A percentile compares a stretch with the other conserved stretches of the same genome.
Conservation (phyloP, 1,140 invertebrate species). For the Branchinecta lynchi region DNA sequence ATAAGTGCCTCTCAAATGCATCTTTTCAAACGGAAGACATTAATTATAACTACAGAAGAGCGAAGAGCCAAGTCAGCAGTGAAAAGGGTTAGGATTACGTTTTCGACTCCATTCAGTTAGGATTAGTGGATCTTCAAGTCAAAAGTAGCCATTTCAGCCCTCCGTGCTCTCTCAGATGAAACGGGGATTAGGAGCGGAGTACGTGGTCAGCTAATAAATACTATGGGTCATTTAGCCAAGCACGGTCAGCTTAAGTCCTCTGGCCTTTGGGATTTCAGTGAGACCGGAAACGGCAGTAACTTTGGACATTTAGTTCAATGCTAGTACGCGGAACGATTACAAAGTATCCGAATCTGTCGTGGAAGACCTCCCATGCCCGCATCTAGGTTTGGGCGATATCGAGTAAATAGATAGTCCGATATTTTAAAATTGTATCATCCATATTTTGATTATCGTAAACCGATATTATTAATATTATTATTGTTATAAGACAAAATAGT, state of each 20-base stretch:
- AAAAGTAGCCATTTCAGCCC: background rate
- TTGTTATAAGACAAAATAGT: too few species aligned
- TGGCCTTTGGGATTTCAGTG: too few species aligned
- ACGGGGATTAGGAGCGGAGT: background rate
- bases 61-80: background rate
- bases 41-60: background rate
- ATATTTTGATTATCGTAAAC: too few species aligned
- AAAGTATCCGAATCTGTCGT: too few species aligned
- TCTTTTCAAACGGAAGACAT: background rate
- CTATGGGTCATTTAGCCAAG: background rate
- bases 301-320: too few species aligned
- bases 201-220: constrained; percentile 11
- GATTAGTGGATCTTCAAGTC: background rate
- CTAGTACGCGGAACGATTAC: too few species aligned
- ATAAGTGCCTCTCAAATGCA: background rate
- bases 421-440: too few species aligned
- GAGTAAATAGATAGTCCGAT: too few species aligned
- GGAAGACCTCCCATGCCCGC: too few species aligned
- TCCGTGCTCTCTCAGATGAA: background rate
- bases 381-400: too few species aligned
- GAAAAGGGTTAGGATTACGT: background rate
- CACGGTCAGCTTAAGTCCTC: background rate
- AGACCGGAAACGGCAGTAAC: too few species aligned
- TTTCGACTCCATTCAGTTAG: constrained; percentile 3
- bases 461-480: too few species aligned